Evolutionary conservation across 2,888 invertebrate genomes (phyloP).

Genomic region (Aspidapion aeneum): DNA sequence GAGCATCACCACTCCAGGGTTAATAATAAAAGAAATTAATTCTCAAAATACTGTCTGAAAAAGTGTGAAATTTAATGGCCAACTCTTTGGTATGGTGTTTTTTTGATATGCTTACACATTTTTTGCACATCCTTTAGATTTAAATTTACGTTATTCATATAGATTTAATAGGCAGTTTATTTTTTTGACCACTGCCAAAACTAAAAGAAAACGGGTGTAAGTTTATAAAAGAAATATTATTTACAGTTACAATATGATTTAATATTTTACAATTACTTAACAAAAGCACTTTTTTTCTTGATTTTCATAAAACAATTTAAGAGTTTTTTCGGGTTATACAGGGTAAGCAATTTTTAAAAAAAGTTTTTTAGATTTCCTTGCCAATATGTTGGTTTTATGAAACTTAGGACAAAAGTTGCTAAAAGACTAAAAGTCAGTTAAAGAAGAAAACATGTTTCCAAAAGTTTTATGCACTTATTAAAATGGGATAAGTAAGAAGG

Average conservation of each 20-base stretch:
- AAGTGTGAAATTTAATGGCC: not conserved
- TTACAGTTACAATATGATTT: not conserved
- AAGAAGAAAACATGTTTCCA: no score
- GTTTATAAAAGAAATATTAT: not conserved
- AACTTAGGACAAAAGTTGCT: not conserved
- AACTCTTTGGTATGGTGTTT: not conserved
- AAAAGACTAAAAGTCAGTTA: no score
- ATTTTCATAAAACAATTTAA: not conserved
- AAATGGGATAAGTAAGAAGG: no score
- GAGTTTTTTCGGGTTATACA: not conserved
- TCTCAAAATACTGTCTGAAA: no score
- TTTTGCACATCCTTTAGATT: not conserved
- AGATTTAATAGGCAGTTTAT: not conserved
- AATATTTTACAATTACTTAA: not conserved
- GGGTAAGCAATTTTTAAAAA: not conserved
- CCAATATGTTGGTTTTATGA: not conserved
- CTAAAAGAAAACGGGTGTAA: not conserved
- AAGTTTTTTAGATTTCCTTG: not conserved
- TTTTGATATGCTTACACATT: not conserved
- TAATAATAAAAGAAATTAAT: no score
- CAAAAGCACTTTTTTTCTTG: not conserved
- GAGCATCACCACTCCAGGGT: no score
- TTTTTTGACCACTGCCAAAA: not conserved
- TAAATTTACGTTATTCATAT: not conserved
- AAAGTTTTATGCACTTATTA: no score